Base-by-base conservation (phyloP, 2,888 invertebrate genomes). In the Caenorhabditis sinica region DNA sequence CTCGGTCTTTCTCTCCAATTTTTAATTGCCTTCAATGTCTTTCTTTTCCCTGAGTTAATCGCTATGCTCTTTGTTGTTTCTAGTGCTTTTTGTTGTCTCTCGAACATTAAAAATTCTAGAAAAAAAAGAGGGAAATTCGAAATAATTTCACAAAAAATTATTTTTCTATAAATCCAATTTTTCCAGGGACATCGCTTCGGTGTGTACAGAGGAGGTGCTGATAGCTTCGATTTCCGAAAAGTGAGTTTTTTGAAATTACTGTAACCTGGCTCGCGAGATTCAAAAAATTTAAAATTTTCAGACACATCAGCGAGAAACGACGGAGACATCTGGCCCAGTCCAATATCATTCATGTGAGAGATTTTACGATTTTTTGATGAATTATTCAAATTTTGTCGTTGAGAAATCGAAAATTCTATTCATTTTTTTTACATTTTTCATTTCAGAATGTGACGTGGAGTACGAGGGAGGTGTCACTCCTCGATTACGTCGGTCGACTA, bases 401-500 rank as follows among this genome's bases (percentile, higher is more conserved):
- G 25, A 5, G 23, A 33, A 60, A 49, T 25, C 15, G 5, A 56
- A 56, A 56, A 15, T 56, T 56, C 56, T 28, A 23, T 53, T 45
- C 45, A 20, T 20, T 5, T 20, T 49, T 49, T 8, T 13, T 40
- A 40, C n/a, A 63, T 79, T 40, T 53, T 9, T 49, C 60, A 53
- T 83, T 83, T 56, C 76, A 89, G 89, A 79, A 82, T 72, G 86
- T 90, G 20, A 86, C 74, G 17, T 88, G 90, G 88, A 89, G 87
- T 53, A 86, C 88, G 40, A 83, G 88, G 30, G 92, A 92, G 74
- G 87, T 88, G 51, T 83, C 85, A 25, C 85, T 92, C 17, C 88
- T 91, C 69, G 92, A 92, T 81, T 90, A 90, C 69, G 87, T 92
- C 33, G 88, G 88, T 30, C 83, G 90, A 61, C 81, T 92, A 17